Conservation (phyloP, 1,140 invertebrate species). For the Pachyrhynchus sulphureomaculatus region DNA sequence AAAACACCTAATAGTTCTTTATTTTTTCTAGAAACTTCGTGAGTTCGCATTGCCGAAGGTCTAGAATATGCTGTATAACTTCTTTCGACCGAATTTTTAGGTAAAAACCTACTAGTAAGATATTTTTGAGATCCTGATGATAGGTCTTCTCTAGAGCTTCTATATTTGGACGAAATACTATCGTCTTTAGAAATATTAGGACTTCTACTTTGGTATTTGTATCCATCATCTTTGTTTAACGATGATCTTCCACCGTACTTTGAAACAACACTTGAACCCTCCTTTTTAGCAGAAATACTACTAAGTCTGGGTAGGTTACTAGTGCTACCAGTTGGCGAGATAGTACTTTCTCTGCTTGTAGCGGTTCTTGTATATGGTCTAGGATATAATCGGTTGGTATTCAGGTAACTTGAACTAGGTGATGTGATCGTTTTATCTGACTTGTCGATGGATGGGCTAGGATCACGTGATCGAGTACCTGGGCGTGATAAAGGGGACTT, state of each 20-base stretch:
- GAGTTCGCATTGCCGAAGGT: slow-evolving; percentile 39
- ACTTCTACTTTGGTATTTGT: slow-evolving; percentile 21
- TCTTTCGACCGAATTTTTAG: slow-evolving; percentile 50
- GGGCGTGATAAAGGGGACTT: slow-evolving; percentile 36
- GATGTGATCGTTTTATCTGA: slow-evolving; percentile 37
- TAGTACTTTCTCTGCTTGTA: slow-evolving; percentile 43
- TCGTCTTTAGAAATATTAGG: slow-evolving; percentile 34
- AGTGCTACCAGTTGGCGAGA: slow-evolving; percentile 34
- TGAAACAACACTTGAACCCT: neutral
- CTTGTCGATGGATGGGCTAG: slow-evolving; percentile 44
- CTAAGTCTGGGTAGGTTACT: slow-evolving; percentile 46
- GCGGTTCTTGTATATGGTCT: slow-evolving; percentile 38
- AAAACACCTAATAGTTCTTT: slow-evolving; percentile 45
- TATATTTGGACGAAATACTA: slow-evolving; percentile 31
- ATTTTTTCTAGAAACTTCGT: slow-evolving; percentile 48
- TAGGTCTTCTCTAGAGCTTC: slow-evolving; percentile 43
- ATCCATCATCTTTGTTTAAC: slow-evolving; percentile 26
- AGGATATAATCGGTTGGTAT: slow-evolving; percentile 44
- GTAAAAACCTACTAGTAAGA: slow-evolving; percentile 49
- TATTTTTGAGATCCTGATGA: slow-evolving; percentile 45
- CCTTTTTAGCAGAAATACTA: slow-evolving; percentile 35
- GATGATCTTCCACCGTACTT: slow-evolving; percentile 30
- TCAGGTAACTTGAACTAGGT: slow-evolving; percentile 37
- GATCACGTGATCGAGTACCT: slow-evolving; percentile 45
- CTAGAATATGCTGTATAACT: slow-evolving; percentile 47